Evolutionary conservation across 2,888 invertebrate genomes (phyloP), one percentile per base, ranked within the genome.

Genomic region (Antheraea assamensis): DNA sequence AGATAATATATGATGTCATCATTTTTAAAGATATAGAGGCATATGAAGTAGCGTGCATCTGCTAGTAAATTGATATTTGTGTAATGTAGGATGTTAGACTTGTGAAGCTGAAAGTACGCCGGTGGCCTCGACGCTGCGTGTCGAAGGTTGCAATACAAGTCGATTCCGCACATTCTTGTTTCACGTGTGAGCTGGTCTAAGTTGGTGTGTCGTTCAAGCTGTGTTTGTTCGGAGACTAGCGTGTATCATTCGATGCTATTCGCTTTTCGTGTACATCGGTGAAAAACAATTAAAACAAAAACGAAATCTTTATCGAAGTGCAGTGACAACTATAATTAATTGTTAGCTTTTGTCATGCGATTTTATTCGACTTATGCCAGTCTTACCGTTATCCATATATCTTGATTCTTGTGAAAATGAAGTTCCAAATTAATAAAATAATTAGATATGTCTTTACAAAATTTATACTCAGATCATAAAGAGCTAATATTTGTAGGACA

Each of bases 91-190:
- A 68, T 68, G 68, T 68, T 35, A 68, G 68, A 74, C 76, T 76
- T 78, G 83, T 85, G 85, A 84, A 85, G 80, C 87, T 84, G 88
- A 90, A 90, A 90, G 89, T 88, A 82, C 85, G 90, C 80, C 88
- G 80, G 78, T 81, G 88, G 82, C 87, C 88, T 84, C 83, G 78
- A 74, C 75, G 74, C 77, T 72, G 76, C 73, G 76, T 73, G 75
- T 77, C 76, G 85, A 81, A 84, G 82, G 82, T 83, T 83, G 80
- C 71, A 66, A 66, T 35, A 49, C 52, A 71, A 47, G 47, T 71
- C 27, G 24, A n/a, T 27, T 71, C 47, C 42, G 42, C 42, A 71
- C n/a, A 35, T 55, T 71, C 30, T 30, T 27, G 52, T 10, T 49
- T 19, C 31, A 49, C 52, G 24, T 21, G 10, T 58, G 58, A 30